A percentile compares a stretch with the other conserved stretches of the same genome.
Evolutionary conservation across 2,888 invertebrate species (phyloP).

Genomic region (Prenolepis imparis): DNA sequence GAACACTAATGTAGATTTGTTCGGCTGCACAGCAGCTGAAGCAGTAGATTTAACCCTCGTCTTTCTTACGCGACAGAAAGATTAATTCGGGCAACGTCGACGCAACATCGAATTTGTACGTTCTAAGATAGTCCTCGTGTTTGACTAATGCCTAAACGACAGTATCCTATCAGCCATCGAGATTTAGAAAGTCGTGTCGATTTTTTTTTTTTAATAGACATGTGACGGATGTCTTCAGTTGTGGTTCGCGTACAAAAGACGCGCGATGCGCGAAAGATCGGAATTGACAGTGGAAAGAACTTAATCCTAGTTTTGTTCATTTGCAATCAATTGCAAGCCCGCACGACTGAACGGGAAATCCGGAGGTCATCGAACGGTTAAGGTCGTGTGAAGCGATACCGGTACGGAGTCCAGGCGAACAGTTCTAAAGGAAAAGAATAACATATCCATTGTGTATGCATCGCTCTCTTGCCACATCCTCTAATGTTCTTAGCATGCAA

Average conservation of each 20-base stretch:
- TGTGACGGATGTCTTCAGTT: neutral
- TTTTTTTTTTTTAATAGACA: slow-evolving; percentile 16
- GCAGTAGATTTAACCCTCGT: slow-evolving; percentile 87
- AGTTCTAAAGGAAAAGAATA: slow-evolving; percentile 83
- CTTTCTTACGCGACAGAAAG: slow-evolving; percentile 87
- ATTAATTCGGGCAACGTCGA: slow-evolving; percentile 12
- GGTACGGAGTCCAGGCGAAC: slow-evolving; percentile 85
- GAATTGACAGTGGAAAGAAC: slow-evolving; percentile 42
- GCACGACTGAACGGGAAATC: slow-evolving; percentile 55
- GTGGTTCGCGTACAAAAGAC: slow-evolving; percentile 1
- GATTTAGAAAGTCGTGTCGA: slow-evolving; percentile 15
- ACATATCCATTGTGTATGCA: slow-evolving; percentile 68
- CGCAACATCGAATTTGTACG: neutral
- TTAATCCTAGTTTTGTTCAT: slow-evolving; percentile 35
- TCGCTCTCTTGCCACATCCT: slow-evolving; percentile 8
- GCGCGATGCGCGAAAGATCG: slow-evolving; percentile 30
- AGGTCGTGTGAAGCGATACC: slow-evolving; percentile 85
- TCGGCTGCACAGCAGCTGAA: slow-evolving; percentile 40
- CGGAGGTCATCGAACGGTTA: slow-evolving; percentile 75
- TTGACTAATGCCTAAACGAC: slow-evolving; percentile 76
- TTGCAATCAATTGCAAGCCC: slow-evolving; percentile 12
- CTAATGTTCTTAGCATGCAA: slow-evolving; percentile 48
- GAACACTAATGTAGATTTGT: slow-evolving; percentile 43
- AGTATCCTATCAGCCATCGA: neutral
- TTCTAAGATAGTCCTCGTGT: neutral